Percentiles rank a stretch among this genome's conserved stretches.
Conservation (phyloP, 2,113 vertebrate species). For the Apteryx owenii region DNA sequence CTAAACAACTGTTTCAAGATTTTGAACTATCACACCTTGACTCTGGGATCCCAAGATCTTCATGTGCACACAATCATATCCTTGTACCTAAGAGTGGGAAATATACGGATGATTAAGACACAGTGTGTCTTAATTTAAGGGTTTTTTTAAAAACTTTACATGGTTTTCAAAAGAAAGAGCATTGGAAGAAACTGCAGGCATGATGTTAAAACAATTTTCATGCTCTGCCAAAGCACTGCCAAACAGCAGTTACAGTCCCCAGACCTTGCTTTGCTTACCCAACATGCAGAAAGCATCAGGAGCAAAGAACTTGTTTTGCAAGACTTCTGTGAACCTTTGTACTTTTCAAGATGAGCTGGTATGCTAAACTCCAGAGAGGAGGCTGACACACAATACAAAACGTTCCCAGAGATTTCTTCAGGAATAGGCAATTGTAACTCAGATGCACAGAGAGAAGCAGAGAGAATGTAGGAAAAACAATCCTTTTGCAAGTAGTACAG, state of each 20-base stretch:
- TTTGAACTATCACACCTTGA: neutral
- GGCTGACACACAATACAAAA: neutral
- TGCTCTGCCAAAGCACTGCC: rapidly evolving
- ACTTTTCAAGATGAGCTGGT: neutral
- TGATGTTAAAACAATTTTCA: neutral
- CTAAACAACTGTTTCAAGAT: neutral
- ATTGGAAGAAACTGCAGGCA: neutral
- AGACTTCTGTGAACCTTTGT: neutral
- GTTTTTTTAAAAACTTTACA: neutral
- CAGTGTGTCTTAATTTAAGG: neutral
- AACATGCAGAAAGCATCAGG: neutral
- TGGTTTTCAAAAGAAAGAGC: neutral
- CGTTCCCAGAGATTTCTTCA: neutral
- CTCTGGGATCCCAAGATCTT: neutral
- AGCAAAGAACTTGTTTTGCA: neutral
- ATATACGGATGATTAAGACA: neutral
- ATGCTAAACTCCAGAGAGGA: neutral
- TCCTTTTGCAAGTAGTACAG: neutral
- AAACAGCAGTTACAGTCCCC: neutral
- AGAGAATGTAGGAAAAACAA: neutral
- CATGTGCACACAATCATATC: rapidly evolving
- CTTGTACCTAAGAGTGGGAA: neutral
- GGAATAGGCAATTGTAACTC: neutral
- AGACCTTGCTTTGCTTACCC: neutral
- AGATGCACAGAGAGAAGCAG: neutral